These are phyloP conservation scores for Sphaeramia orbicularis DNA, from an alignment of 2,797 vertebrate genomes.

Conservation along the genomic window DNA sequence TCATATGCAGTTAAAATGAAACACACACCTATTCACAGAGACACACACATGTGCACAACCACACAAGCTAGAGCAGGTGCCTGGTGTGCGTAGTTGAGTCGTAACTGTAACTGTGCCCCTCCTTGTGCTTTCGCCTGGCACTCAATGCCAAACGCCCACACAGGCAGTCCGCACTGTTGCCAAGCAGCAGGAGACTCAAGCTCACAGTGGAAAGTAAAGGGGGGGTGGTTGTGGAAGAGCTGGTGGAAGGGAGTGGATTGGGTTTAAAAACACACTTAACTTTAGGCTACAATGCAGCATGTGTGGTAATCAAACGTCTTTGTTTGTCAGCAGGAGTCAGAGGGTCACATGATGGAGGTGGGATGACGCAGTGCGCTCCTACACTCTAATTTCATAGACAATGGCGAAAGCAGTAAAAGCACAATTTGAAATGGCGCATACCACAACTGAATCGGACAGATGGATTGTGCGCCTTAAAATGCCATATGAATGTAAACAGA, in stretches of 20 bases:
- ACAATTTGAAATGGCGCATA: conserved; percentile 26
- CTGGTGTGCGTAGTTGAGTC: conserved; percentile 59
- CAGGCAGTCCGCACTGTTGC: conserved; percentile 81
- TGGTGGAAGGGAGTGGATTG: conserved; percentile 12
- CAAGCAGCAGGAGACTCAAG: conserved; percentile 83
- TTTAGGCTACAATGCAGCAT: conserved; percentile 52
- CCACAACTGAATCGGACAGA: neutral
- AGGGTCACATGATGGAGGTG: conserved; percentile 71
- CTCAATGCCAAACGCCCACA: conserved; percentile 76
- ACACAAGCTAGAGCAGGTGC: conserved; percentile 64
- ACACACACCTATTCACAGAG: conserved; percentile 6
- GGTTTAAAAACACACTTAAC: conserved; percentile 58
- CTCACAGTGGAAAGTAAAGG: conserved; percentile 51
- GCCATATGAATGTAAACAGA: conserved; percentile 17
- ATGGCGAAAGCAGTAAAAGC: conserved; percentile 17
- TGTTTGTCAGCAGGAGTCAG: conserved; percentile 63
- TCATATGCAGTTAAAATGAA: conserved; percentile 36
- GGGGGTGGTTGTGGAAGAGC: conserved; percentile 29
- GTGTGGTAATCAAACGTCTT: conserved; percentile 67
- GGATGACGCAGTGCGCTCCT: conserved; percentile 73
- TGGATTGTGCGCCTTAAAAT: conserved; percentile 9
- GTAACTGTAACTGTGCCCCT: conserved; percentile 76
- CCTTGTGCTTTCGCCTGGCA: conserved; percentile 76
- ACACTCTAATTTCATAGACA: conserved; percentile 65
- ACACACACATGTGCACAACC: conserved; percentile 9